Evolutionary conservation across 2,113 vertebrate genomes (phyloP).

Genomic region (Hemichromis elongatus): DNA sequence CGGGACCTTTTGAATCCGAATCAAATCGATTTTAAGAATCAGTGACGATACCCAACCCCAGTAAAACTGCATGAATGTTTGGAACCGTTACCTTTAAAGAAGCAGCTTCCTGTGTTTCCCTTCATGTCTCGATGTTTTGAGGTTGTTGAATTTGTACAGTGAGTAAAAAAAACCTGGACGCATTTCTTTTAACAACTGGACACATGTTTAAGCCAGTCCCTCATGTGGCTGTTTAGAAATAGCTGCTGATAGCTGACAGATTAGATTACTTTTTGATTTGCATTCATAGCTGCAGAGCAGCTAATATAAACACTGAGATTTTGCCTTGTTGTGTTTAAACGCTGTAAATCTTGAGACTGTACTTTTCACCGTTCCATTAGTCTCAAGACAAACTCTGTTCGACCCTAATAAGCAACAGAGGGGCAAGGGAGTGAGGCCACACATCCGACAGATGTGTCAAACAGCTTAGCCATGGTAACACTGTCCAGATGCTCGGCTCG

Average conservation of each 20-base stretch:
- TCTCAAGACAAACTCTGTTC: constrained; percentile 14
- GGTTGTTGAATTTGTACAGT: not conserved
- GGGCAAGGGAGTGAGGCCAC: constrained; percentile 27
- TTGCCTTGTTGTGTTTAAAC: not conserved
- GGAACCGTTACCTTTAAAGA: not conserved
- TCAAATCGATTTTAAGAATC: too few species aligned
- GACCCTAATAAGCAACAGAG: constrained; percentile 21
- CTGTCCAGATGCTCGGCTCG: constrained; percentile 60
- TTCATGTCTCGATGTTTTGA: not conserved
- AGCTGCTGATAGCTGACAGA: not conserved
- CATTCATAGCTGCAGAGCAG: not conserved
- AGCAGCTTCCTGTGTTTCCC: not conserved
- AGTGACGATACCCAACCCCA: too few species aligned
- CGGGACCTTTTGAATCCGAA: too few species aligned
- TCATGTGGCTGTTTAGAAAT: not conserved
- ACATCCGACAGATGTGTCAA: constrained; percentile 58
- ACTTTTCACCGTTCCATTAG: not conserved
- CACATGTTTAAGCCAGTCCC: not conserved
- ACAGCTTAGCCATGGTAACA: constrained; percentile 46
- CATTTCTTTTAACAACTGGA: not conserved
- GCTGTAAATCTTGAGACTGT: not conserved
- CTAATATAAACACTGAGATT: not conserved
- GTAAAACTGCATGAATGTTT: not conserved
- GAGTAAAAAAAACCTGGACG: not conserved
- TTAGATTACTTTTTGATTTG: not conserved